These are phyloP conservation scores for Astur gentilis DNA, from an alignment of 2,113 vertebrate genomes.

Conservation along the genomic window DNA sequence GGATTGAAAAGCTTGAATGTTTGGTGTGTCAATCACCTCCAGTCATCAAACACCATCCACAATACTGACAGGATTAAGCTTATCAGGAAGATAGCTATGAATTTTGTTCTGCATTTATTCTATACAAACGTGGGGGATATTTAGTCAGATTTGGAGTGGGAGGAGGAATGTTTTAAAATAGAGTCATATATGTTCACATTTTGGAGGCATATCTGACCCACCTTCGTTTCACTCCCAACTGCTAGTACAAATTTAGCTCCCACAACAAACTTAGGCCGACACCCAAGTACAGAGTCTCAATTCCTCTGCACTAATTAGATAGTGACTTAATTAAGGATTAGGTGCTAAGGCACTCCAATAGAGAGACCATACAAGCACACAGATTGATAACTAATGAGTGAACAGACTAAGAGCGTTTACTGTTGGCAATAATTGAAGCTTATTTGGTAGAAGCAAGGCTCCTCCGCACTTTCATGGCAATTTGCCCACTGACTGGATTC, in stretches of 20 bases:
- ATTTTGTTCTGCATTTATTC: neutral
- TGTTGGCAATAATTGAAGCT: neutral
- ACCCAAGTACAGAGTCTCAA: neutral
- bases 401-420: neutral
- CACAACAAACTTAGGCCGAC: neutral
- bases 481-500: slow-evolving; percentile 34
- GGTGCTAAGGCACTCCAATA: neutral
- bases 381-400: neutral
- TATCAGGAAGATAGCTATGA: neutral
- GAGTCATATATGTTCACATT: neutral
- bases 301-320: neutral
- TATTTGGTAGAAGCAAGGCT: slow-evolving; percentile 8
- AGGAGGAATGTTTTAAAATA: neutral
- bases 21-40: neutral
- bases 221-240: neutral
- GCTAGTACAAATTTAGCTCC: neutral
- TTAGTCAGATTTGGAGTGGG: neutral
- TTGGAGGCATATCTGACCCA: neutral
- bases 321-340: slow-evolving; percentile 4
- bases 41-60: neutral
- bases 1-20: neutral
- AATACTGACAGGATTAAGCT: neutral
- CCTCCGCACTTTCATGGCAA: slow-evolving; percentile 41
- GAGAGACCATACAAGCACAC: neutral
- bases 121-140: neutral